Evolutionary conservation across 2,888 invertebrate genomes (phyloP).

Genomic region (Drosophila helvetica): DNA sequence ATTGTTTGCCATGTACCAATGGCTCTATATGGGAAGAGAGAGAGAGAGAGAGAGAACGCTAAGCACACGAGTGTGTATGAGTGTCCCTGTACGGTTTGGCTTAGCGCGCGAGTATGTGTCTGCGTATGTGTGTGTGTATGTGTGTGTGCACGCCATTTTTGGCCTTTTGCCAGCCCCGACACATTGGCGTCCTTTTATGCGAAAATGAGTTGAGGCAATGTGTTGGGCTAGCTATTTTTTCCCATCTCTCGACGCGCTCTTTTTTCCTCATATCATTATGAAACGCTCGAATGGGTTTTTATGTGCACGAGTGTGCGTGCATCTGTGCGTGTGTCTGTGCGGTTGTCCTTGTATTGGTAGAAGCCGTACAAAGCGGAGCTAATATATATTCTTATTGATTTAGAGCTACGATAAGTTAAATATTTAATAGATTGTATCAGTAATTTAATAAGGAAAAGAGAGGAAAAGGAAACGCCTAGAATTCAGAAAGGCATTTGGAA

Average conservation of each 20-base stretch:
- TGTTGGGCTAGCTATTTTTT: slow-evolving; percentile 57
- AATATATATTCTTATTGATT: slow-evolving; percentile 53
- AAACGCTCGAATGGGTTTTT: slow-evolving; percentile 73
- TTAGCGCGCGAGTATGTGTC: no score
- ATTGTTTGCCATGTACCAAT: slow-evolving; percentile 55
- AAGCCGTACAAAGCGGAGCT: slow-evolving; percentile 18
- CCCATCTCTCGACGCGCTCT: slow-evolving; percentile 31
- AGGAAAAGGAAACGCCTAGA: slow-evolving; percentile 1
- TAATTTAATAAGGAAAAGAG: slow-evolving; percentile 33
- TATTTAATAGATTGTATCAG: slow-evolving; percentile 45
- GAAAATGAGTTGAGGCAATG: slow-evolving; percentile 76
- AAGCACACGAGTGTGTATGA: slow-evolving; percentile 12
- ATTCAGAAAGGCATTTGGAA: not conserved
- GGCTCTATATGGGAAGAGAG: slow-evolving; percentile 49
- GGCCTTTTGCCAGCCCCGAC: slow-evolving; percentile 75
- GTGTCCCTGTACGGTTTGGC: no score
- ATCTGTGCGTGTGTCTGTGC: slow-evolving; percentile 12
- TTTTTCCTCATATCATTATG: slow-evolving; percentile 59
- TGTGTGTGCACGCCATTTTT: slow-evolving; percentile 56
- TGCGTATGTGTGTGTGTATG: not conserved
- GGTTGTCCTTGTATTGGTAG: slow-evolving; percentile 28
- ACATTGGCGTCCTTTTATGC: slow-evolving; percentile 77
- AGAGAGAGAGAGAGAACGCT: slow-evolving; percentile 9
- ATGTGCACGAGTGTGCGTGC: slow-evolving; percentile 43
- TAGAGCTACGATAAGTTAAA: slow-evolving; percentile 48